phyloP scores from a whole-genome alignment of 2,113 vertebrate genomes.

The Martes martes region DNA sequence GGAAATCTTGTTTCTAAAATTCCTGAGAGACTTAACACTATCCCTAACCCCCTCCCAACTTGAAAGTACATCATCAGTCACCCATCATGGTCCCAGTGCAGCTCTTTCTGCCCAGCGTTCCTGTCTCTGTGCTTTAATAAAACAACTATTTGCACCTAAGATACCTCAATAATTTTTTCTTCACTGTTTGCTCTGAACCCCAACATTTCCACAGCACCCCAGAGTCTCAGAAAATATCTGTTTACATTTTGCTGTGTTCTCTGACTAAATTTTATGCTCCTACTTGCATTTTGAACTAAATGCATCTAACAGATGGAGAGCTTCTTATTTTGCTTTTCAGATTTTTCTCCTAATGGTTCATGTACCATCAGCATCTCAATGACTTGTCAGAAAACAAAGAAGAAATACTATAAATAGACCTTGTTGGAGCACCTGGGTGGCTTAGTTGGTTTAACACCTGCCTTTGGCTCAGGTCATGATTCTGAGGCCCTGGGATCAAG shows the following conservation, averaged over 20 bases:
- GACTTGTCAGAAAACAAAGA: not conserved
- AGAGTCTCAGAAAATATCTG: not conserved
- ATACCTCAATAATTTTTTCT: not conserved
- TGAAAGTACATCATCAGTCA: not conserved
- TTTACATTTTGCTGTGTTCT: not conserved
- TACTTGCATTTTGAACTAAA: not conserved
- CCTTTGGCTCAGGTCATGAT: not conserved
- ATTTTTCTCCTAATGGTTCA: not conserved
- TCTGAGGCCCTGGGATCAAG: not conserved
- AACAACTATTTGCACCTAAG: not conserved
- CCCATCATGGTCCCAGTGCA: not conserved
- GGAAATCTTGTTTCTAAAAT: not conserved
- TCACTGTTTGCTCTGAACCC: not conserved
- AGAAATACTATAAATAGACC: not conserved
- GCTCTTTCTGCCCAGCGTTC: not conserved
- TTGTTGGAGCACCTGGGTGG: not conserved
- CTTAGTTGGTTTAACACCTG: not conserved
- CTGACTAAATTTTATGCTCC: not conserved
- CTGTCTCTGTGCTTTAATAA: not conserved
- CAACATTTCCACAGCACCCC: not conserved
- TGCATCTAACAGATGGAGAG: not conserved
- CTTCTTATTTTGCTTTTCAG: not conserved
- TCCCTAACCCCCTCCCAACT: not conserved
- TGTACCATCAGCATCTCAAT: not conserved
- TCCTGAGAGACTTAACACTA: not conserved